Evolutionary conservation across 2,888 invertebrate genomes (phyloP).

Genomic region (Erannis defoliaria): DNA sequence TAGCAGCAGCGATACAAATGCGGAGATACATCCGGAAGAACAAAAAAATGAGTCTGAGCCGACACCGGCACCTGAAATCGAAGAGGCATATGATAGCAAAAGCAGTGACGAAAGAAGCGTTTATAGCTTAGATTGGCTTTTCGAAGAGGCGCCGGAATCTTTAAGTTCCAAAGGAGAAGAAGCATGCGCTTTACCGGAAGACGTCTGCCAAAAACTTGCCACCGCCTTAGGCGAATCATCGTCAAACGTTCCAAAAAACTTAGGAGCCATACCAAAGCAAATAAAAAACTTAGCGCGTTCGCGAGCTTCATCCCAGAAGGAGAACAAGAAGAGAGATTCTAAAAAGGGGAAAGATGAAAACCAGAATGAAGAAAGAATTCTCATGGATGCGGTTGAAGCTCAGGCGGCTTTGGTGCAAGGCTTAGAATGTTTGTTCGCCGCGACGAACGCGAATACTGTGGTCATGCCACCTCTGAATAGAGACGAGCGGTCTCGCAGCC

Average conservation of each 20-base stretch:
- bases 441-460: constrained; percentile 81
- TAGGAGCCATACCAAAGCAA: constrained; percentile 91
- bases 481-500: constrained; percentile 72
- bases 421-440: constrained; percentile 81
- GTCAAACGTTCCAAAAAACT: constrained; percentile 86
- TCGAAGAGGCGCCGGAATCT: constrained; percentile 67
- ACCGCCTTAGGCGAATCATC: constrained; percentile 77
- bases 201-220: constrained; percentile 68
- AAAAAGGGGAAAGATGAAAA: constrained; percentile 79
- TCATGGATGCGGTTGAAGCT: constrained; percentile 82
- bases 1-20: constrained; percentile 85
- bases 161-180: constrained; percentile 60
- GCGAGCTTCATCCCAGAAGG: constrained; percentile 86
- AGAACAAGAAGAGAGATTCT: constrained; percentile 83
- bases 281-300: constrained; percentile 85
- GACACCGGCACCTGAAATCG: constrained; percentile 63
- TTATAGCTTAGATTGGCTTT: constrained; percentile 82
- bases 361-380: constrained; percentile 74
- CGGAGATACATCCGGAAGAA: constrained; percentile 63
- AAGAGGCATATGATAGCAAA: constrained; percentile 73
- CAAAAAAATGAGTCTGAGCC: constrained; percentile 59
- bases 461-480: constrained; percentile 80
- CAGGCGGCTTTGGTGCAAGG: constrained; percentile 87
- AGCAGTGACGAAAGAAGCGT: constrained; percentile 79
- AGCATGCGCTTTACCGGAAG: constrained; percentile 60